Evolutionary conservation across 2,113 vertebrate species (phyloP), one percentile per base, ranked within the genome.

Genomic region (Passer montanus): DNA sequence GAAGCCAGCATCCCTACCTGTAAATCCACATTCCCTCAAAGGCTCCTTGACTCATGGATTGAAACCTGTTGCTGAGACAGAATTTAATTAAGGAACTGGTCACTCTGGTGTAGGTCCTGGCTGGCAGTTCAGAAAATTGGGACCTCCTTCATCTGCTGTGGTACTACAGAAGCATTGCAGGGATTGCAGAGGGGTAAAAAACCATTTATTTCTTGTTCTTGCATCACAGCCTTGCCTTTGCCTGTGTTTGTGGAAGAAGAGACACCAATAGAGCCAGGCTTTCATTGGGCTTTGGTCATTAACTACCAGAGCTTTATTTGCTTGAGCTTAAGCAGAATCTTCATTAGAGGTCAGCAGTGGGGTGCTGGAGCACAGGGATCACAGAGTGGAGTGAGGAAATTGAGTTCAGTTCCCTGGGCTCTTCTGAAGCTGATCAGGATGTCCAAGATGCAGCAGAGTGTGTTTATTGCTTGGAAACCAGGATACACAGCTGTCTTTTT

Each of bases 81-180:
- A 84, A 90, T 94, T 97, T 94, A 90, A 96, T 97, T 94, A 96
- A 95, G 72, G 68, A 79, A 87, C 94, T 95, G 86, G 91, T 96
- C 93, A 94, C 90, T 90, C 87, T 91, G 72, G 89, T 76, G 88
- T 90, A 53, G 82, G 78, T 63, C 70, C 91, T 64, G 49, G 41
- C 52, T 91, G 41, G 77, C 77, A 84, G 31, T 52, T 85, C 56
- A 79, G 89, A 87, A 69, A 87, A 93, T 21, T 53, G 59, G 80
- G 50, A 81, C 33, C 60, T 94, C 77, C 67, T 93, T 84, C 68
- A 50, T 79, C 60, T 78, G 15, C 5, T 7, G 6, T 72, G 50
- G 77, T 64, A 26, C 66, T 69, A 43, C 67, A 63, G 17, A 58
- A 76, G 78, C 87, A 21, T 64, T 73, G 67, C 31, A n/a, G 37